Evolutionary conservation across 1,140 invertebrate species (phyloP), one percentile per base, ranked within the genome.

Genomic region (Lasaia peninsularis): DNA sequence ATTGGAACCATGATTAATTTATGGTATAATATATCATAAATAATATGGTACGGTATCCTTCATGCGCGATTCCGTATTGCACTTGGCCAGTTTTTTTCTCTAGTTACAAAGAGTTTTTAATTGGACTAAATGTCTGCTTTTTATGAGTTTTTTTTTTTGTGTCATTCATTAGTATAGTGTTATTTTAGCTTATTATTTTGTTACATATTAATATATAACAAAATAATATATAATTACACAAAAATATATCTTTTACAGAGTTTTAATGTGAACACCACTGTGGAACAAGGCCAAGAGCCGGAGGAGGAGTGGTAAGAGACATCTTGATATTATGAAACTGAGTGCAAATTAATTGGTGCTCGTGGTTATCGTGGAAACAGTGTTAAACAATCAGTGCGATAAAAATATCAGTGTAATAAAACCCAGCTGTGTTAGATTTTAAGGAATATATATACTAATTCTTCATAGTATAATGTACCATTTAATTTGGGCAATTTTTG

Each of bases 301-400:
- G 85, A 88, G 4, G 85, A 88, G 49, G 78, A 85, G 20, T 88
- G 85, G 85, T 86, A 85, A 64, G 65, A 55, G 71, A 73, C 65
- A 60, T 60, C 62, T 73, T 73, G 67, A 71, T 61, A 68, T 73
- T 28, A 6, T 40, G 14, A 52, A 20, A 69, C 28, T 49, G 18
- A 24, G 34, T 52, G 40, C 48, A 48, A 51, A 48, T 50, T 37
- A 54, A 34, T 11, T 37, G 44, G 53, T 44, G 48, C 54, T 61
- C 32, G 52, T 53, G 33, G n/a, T 12, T 9, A 12, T 40, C 9
- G 24, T n/a, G 34, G 10, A 14, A 55, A 28, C 21, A 28, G 11
- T 20, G 35, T 20, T 54, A 14, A 28, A 37, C 21, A 40, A 40
- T 40, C 6, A 24, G 34, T 20, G 34, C 12, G 18, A 16, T 12